Evolutionary conservation across 2,888 invertebrate genomes (phyloP), one percentile per base, ranked within the genome.

Genomic region (Metopia argyrocephala): DNA sequence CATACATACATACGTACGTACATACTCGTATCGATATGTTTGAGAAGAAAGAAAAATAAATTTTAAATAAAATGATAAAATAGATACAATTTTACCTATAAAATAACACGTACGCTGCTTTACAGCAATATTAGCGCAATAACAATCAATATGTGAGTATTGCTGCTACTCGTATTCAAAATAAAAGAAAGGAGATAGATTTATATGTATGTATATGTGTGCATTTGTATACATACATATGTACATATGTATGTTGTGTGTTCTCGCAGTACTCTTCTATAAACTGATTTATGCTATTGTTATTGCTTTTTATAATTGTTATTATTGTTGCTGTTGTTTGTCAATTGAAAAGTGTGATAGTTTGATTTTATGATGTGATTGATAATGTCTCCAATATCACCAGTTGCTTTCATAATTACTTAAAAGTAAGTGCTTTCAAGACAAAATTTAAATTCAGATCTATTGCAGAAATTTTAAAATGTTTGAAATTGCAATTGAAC

Each of bases 31-130:
- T n/a, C n/a, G 12, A 57, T 52, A 15, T 45, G 56, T 48, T 65
- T 75, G 7, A 31, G n/a, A 45, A 64, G 7, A 31, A 15, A 27
- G 65, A 57, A 57, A 78, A 38, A 18, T 15, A 6, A 52, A 65
- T n/a, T n/a, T n/a, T n/a, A n/a, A n/a, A n/a, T n/a, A n/a, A n/a
- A n/a, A n/a, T n/a, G 45, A 46, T 15, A 64, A 74, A 70, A 76
- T 65, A 69, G 69, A 65, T 74, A 74, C 64, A 81, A 74, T 81
- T 38, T 70, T 56, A 61, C 66, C 56, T 70, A 71, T 27, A 68
- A 38, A 12, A 38, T 12, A 12, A 15, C 38, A 38, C 38, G 15
- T 15, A 31, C 12, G 3, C 12, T 31, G 31, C 31, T 12, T 12
- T 31, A 31, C 38, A 38, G 9, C 9, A 0, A 15, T 2, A 38